These are phyloP conservation scores for Scaptomyza graminum DNA, from an alignment of 1,140 invertebrate genomes.

Conservation along the genomic window DNA sequence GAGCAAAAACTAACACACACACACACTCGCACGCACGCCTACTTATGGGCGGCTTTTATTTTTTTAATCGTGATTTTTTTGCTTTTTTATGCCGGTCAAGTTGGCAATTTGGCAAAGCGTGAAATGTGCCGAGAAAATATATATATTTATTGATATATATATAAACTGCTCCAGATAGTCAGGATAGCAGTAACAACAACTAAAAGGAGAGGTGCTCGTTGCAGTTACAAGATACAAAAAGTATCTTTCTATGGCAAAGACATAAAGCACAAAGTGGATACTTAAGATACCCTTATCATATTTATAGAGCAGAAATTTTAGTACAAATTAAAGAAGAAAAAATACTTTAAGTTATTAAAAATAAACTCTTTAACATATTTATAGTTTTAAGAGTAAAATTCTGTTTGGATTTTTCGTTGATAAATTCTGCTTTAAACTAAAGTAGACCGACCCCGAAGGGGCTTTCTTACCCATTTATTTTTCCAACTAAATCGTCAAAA, in stretches of 20 bases:
- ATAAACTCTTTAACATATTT: no score
- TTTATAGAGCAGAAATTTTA: background rate
- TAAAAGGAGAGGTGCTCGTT: constrained; percentile 5
- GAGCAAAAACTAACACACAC: constrained; percentile 43
- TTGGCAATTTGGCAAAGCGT: constrained; percentile 81
- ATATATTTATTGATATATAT: no score
- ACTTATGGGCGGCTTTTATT: constrained; percentile 44
- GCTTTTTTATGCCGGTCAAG: constrained; percentile 69
- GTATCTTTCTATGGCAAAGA: background rate
- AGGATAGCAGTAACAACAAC: constrained; percentile 30
- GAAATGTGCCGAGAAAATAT: constrained; percentile 58
- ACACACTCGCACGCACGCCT: constrained; percentile 14
- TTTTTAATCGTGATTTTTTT: constrained; percentile 62
- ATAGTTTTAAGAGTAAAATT: no score
- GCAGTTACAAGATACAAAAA: constrained; percentile 12
- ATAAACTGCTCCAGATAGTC: constrained; percentile 33
- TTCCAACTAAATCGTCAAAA: no score
- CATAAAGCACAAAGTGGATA: background rate
- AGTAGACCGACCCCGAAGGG: no score
- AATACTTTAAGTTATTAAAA: no score
- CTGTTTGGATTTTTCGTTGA: no score
- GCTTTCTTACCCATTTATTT: no score
- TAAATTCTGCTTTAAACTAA: no score
- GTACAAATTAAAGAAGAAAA: no score
- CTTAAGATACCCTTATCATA: no score